Evolutionary conservation across 2,797 vertebrate genomes (phyloP), one percentile per base, ranked within the genome.

Genomic region (Galagoides demidoff): DNA sequence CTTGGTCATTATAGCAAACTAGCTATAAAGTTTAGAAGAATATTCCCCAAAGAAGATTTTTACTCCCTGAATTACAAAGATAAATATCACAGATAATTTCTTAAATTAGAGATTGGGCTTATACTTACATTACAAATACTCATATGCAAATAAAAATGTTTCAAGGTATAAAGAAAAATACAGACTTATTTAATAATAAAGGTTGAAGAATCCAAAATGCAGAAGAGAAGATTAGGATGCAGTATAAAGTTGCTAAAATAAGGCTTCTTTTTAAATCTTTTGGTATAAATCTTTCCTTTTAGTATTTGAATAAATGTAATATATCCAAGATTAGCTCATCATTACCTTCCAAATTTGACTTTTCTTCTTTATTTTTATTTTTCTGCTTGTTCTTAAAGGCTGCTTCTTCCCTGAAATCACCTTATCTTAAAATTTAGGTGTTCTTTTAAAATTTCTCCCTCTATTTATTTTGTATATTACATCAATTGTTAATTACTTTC

Each of bases 1-100:
- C 97, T 98, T 96, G 95, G 94, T 96, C 90, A 92, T 96, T 96
- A 97, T 89, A 96, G 96, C 91, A 97, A 97, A 96, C 92, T 95
- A 97, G 95, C 87, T 97, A 94, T 96, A 95, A 97, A 95, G 93
- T 95, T 93, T 93, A 81, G 85, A 90, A 95, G 93, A 95, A 88
- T 96, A 96, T 96, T 97, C 92, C 85, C 94, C 94, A 83, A 95
- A 97, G 95, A 95, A 90, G 82, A 68, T 59, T 81, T 92, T 96
- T 97, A 95, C 85, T 96, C 94, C 94, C 85, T 84, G 90, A 97
- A 92, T 97, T 96, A 96, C 91, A 94, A 94, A 94, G 71, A 94
- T 96, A 94, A 96, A 88, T 55, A 63, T 78, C 91, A 95, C 82
- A 90, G 73, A 94, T 92, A 68, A 83, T 93, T 96, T 97, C 68